Evolutionary conservation across 2,797 vertebrate species (phyloP).

Genomic region (Sandelia bainsii): DNA sequence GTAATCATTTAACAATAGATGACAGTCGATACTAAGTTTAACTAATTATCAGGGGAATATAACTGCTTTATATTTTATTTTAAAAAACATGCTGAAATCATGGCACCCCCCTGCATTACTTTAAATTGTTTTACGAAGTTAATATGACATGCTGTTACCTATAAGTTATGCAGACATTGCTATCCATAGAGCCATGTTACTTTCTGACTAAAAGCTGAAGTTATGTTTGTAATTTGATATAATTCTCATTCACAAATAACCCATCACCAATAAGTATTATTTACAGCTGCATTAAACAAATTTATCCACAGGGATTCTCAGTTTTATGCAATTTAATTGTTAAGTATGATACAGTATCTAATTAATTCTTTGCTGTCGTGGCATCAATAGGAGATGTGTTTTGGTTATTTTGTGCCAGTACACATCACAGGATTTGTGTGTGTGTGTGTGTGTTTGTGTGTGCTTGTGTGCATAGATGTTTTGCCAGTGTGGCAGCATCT

Average conservation of each 20-base stretch:
- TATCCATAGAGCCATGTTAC: not conserved
- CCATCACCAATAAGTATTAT: conserved; percentile 3
- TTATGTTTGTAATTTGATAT: not conserved
- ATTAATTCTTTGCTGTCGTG: conserved; percentile 34
- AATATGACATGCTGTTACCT: not conserved
- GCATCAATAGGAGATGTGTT: conserved; percentile 13
- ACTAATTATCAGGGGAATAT: too few relatives aligned
- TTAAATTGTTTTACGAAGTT: not conserved
- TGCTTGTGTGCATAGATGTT: not conserved
- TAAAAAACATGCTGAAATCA: too few relatives aligned
- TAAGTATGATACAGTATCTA: conserved; percentile 14
- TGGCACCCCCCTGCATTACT: too few relatives aligned
- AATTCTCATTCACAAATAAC: not conserved
- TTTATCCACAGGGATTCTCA: conserved; percentile 26
- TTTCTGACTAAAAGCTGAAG: not conserved
- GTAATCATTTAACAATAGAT: too few relatives aligned
- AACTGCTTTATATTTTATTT: too few relatives aligned
- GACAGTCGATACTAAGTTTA: too few relatives aligned
- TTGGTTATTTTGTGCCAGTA: not conserved
- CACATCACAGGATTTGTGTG: not conserved
- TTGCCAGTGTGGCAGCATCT: not conserved
- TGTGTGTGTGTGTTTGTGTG: not conserved
- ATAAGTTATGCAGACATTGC: not conserved
- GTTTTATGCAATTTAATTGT: conserved; percentile 22
- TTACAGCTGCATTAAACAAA: conserved; percentile 21